A percentile compares a stretch with the other conserved stretches of the same genome.
phyloP scores from a whole-genome alignment of 2,797 vertebrate species.

The Macropodus opercularis region DNA sequence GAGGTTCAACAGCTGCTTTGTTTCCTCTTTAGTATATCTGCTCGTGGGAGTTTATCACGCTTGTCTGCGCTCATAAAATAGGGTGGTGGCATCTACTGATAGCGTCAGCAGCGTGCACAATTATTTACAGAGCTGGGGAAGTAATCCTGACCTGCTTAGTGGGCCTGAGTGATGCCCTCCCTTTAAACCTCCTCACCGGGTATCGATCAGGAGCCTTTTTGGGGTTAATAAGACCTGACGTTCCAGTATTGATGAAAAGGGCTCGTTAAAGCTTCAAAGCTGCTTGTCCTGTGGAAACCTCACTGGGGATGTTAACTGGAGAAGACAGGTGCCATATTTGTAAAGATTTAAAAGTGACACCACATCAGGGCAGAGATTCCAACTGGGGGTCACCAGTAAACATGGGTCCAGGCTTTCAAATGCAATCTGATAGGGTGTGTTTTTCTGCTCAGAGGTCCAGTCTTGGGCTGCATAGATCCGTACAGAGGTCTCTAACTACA shows the following conservation, averaged over 20 bases:
- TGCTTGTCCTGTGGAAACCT: slow-evolving; percentile 49
- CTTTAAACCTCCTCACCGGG: slow-evolving; percentile 64
- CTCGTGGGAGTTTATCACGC: slow-evolving; percentile 22
- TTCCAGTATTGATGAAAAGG: slow-evolving; percentile 79
- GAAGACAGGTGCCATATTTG: slow-evolving; percentile 59
- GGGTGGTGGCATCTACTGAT: slow-evolving; percentile 63
- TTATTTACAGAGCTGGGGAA: slow-evolving; percentile 73
- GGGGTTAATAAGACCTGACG: slow-evolving; percentile 85
- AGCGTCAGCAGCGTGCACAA: slow-evolving; percentile 67
- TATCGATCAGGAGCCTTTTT: slow-evolving; percentile 80
- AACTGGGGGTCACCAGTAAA: slow-evolving; percentile 76
- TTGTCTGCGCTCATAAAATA: slow-evolving; percentile 55
- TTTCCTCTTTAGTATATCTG: slow-evolving; percentile 24
- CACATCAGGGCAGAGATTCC: slow-evolving; percentile 57
- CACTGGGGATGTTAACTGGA: slow-evolving; percentile 52
- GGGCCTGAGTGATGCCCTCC: slow-evolving; percentile 74
- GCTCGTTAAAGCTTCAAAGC: slow-evolving; percentile 75
- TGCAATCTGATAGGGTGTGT: slow-evolving; percentile 58
- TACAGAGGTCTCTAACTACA: slow-evolving; percentile 85
- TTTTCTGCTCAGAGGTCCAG: slow-evolving; percentile 59
- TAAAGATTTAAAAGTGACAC: slow-evolving; percentile 72
- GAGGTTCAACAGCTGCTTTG: slow-evolving; percentile 14
- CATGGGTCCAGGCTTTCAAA: slow-evolving; percentile 67
- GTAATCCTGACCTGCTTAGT: slow-evolving; percentile 77
- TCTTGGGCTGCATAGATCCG: slow-evolving; percentile 79